phyloP scores from a whole-genome alignment of 1,140 invertebrate genomes.

The Diuraphis noxia region DNA sequence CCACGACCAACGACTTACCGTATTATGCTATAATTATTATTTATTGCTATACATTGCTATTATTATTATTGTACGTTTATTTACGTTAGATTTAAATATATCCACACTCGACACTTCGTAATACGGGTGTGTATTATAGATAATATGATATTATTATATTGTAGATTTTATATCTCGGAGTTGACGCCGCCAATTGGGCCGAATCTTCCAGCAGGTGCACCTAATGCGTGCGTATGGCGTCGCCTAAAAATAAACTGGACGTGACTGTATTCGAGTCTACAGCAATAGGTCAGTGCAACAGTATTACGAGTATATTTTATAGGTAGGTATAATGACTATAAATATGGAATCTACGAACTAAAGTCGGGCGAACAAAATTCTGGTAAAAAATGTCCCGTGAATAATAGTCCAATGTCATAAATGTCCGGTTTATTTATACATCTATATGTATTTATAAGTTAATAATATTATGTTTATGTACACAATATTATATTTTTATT shows the following conservation, averaged over 20 bases:
- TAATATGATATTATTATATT: not conserved
- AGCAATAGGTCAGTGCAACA: not conserved
- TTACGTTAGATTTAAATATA: not conserved
- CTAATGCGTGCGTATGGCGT: not conserved
- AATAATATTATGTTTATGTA: too few relatives aligned
- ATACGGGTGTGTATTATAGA: not conserved
- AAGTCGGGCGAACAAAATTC: too few relatives aligned
- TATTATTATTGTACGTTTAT: not conserved
- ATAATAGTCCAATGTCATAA: too few relatives aligned
- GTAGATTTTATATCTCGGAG: not conserved
- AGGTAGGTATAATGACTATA: too few relatives aligned
- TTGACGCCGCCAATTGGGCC: not conserved
- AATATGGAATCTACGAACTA: too few relatives aligned
- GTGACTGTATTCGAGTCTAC: not conserved
- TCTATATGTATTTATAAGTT: too few relatives aligned
- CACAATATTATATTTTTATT: too few relatives aligned
- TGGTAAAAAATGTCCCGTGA: too few relatives aligned
- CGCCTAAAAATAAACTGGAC: slow-evolving; percentile 6
- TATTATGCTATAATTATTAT: too few relatives aligned
- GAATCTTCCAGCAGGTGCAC: slow-evolving; percentile 12
- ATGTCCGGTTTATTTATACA: too few relatives aligned
- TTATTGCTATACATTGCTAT: not conserved
- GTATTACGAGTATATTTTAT: not conserved
- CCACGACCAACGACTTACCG: too few relatives aligned
- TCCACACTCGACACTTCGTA: not conserved